phyloP scores from a whole-genome alignment of 2,797 vertebrate genomes.

The Margarornis squamiger region DNA sequence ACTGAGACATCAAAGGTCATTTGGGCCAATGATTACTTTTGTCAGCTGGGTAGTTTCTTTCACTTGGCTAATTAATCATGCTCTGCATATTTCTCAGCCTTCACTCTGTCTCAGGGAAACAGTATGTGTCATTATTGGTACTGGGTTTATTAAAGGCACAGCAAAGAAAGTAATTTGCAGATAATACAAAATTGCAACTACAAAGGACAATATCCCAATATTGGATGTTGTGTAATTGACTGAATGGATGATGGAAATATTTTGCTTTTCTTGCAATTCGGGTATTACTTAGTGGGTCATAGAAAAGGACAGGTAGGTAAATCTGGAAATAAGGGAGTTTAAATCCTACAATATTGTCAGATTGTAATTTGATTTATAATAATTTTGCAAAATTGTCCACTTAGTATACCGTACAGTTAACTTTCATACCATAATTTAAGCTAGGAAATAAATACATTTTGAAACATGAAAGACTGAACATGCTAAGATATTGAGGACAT shows the following conservation, averaged over 20 bases:
- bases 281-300: neutral
- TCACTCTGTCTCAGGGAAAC: slow-evolving; percentile 19
- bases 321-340: neutral
- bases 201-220: neutral
- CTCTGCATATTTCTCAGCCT: slow-evolving; percentile 36
- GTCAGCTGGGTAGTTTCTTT: slow-evolving; percentile 52
- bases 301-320: neutral
- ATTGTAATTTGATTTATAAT: neutral
- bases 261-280: neutral
- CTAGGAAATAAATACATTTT: neutral
- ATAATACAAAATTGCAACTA: neutral
- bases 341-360: neutral
- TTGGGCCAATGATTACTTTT: slow-evolving; percentile 54
- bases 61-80: slow-evolving; percentile 57
- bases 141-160: neutral
- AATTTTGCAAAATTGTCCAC: neutral
- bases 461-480: neutral
- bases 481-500: neutral
- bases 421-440: neutral
- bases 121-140: neutral
- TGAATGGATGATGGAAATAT: neutral
- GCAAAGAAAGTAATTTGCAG: slow-evolving; percentile 3
- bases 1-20: slow-evolving; percentile 56
- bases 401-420: neutral
- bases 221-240: neutral